These are phyloP conservation scores for Brenthis daphne DNA, from an alignment of 2,888 invertebrate species.

Conservation along the genomic window DNA sequence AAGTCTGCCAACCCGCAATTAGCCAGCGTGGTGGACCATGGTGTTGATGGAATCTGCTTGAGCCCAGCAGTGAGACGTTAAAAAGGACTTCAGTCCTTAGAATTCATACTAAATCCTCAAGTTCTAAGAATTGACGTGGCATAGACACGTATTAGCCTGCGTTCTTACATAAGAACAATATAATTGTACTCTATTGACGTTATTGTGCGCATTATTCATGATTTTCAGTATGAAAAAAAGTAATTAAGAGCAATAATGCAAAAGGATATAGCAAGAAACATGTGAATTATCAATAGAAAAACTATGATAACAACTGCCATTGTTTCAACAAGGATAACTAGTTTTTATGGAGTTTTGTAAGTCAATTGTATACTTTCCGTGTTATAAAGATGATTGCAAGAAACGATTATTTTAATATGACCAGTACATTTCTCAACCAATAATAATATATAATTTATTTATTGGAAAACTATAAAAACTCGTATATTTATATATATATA, in stretches of 20 bases:
- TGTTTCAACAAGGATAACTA: constrained; percentile 73
- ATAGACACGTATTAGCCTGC: neutral
- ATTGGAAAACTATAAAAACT: neutral
- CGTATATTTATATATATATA: too few relatives aligned
- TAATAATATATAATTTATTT: neutral
- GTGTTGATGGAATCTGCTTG: too few relatives aligned
- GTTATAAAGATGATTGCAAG: constrained; percentile 51
- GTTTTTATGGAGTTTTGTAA: constrained; percentile 65
- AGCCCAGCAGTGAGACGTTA: too few relatives aligned
- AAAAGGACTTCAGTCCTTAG: too few relatives aligned
- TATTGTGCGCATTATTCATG: constrained; percentile 20
- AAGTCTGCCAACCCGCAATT: too few relatives aligned
- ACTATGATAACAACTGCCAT: constrained; percentile 64
- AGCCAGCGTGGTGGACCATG: too few relatives aligned
- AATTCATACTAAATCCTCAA: too few relatives aligned
- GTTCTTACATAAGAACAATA: constrained; percentile 6
- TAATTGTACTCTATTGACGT: constrained; percentile 10
- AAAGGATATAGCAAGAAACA: constrained; percentile 60
- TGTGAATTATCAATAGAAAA: constrained; percentile 71
- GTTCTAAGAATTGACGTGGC: too few relatives aligned
- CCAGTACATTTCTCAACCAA: constrained; percentile 3
- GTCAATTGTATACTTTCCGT: constrained; percentile 63
- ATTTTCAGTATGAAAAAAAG: constrained; percentile 35
- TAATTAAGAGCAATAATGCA: constrained; percentile 49
- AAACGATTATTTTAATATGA: constrained; percentile 15